phyloP scores from a whole-genome alignment of 2,797 vertebrate genomes.

The Protonibea diacanthus region DNA sequence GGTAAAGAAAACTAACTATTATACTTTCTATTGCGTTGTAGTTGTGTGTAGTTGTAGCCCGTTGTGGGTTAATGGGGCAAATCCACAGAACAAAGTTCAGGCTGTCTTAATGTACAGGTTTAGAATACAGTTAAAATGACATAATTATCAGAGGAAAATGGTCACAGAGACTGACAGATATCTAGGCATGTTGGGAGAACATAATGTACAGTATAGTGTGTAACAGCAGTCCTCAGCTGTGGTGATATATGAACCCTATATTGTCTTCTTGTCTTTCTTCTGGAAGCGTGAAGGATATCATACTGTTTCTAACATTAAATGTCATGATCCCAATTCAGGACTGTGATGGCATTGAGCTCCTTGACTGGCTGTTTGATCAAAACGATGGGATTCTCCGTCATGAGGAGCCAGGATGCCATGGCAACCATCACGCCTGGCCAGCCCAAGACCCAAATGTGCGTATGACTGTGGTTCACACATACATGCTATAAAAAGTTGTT shows the following conservation, averaged over 20 bases:
- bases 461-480: conserved; percentile 35
- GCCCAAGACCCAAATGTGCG: conserved; percentile 83
- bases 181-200: background rate
- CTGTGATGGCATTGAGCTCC: conserved; percentile 88
- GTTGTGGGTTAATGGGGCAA: conserved; percentile 3
- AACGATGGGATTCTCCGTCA: conserved; percentile 90
- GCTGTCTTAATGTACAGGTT: background rate
- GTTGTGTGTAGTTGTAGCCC: too few relatives aligned
- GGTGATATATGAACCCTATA: background rate
- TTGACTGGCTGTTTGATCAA: conserved; percentile 94
- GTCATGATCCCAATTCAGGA: conserved; percentile 71
- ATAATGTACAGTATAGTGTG: conserved; percentile 18
- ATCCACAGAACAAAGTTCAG: conserved; percentile 62
- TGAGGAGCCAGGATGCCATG: conserved; percentile 79
- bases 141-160: background rate
- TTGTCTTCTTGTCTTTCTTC: conserved; percentile 5
- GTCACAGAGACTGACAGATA: background rate
- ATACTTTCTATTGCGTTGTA: background rate
- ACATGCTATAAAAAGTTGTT: background rate
- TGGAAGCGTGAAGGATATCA: background rate
- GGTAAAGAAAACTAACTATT: conserved; percentile 62
- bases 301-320: conserved; percentile 23
- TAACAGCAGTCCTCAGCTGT: conserved; percentile 31
- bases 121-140: too few relatives aligned
- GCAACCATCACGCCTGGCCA: conserved; percentile 78